These are phyloP conservation scores for Actinia equina DNA, from an alignment of 64 coral and sea anemone genomes.

Conservation along the genomic window DNA sequence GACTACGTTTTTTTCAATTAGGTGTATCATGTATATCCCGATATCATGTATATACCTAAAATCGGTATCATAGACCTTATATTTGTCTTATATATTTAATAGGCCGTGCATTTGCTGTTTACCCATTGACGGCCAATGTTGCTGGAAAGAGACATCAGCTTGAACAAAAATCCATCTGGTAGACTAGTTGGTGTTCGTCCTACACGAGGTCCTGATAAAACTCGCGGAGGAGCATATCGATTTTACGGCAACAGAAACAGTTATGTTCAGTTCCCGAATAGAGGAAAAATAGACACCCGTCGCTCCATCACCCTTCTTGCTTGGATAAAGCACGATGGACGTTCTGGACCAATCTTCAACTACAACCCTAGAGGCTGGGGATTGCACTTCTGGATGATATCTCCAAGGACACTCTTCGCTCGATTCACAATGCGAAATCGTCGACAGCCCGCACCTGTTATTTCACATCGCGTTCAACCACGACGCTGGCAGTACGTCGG, in stretches of 20 bases:
- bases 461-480: slow-evolving; percentile 17
- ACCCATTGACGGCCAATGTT: slow-evolving; percentile 45
- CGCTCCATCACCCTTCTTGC: slow-evolving; percentile 67
- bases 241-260: slow-evolving; percentile 58
- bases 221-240: slow-evolving; percentile 36
- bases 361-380: slow-evolving; percentile 66
- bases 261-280: slow-evolving; percentile 62
- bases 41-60: no score
- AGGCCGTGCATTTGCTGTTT: slow-evolving; percentile 34
- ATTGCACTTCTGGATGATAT: slow-evolving; percentile 66
- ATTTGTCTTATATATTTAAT: background rate
- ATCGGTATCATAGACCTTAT: no score
- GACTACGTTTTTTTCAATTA: no score
- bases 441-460: slow-evolving; percentile 8
- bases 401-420: slow-evolving; percentile 45
- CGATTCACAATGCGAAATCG: slow-evolving; percentile 59
- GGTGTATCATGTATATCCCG: no score
- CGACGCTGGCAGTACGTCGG: slow-evolving; percentile 68
- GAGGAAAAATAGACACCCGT: slow-evolving; percentile 50
- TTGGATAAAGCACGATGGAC: slow-evolving; percentile 46
- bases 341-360: slow-evolving; percentile 67
- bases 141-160: slow-evolving; percentile 58
- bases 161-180: slow-evolving; percentile 44
- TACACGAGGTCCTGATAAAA: slow-evolving; percentile 41
- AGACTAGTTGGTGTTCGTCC: slow-evolving; percentile 23